Evolutionary conservation across 2,888 invertebrate species (phyloP), one percentile per base, ranked within the genome.

Genomic region (Cryptus armator): DNA sequence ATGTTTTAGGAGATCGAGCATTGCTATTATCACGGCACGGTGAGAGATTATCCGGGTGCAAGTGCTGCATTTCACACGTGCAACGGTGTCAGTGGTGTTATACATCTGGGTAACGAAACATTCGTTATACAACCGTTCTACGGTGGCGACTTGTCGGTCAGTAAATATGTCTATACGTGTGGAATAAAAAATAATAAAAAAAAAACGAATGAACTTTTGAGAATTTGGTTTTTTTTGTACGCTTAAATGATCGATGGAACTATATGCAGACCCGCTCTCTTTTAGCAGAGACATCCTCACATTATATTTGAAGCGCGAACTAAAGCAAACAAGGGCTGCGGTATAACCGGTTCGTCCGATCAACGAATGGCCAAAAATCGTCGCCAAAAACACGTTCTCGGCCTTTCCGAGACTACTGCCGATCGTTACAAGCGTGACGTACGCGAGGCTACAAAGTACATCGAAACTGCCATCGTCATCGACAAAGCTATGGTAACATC

Each of bases 21-120:
- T 95, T 99, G 99, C 94, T 99, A 99, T 95, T 99, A 99, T 94
- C 99, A 99, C 94, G 99, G 99, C 85, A 98, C 98, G 3, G 99
- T 99, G 82, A 98, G 98, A 94, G 99, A 99, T 95, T 98, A 99
- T 94, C 98, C 99, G 7, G 98, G 98, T 88, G 99, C 99, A 29
- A 97, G 97, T 88, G 99, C 99, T 32, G 99, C 99, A 90, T 98
- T 99, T 95, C 98, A 99, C 94, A 99, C 99, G 76, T 99, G 99
- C 95, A 98, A 98, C 94, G 99, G 99, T 75, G 98, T 99, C 90
- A 98, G 98, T 91, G 99, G 99, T 24, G 98, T 99, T 91, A 99
- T 99, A 91, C 98, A 99, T 95, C 97, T 99, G 92, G 98, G 98
- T 93, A 99, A 99, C 95, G 99, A 99, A 94, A 99, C 99, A 75